Evolutionary conservation across 2,888 invertebrate genomes (phyloP).

Genomic region (Melanostoma mellinum): DNA sequence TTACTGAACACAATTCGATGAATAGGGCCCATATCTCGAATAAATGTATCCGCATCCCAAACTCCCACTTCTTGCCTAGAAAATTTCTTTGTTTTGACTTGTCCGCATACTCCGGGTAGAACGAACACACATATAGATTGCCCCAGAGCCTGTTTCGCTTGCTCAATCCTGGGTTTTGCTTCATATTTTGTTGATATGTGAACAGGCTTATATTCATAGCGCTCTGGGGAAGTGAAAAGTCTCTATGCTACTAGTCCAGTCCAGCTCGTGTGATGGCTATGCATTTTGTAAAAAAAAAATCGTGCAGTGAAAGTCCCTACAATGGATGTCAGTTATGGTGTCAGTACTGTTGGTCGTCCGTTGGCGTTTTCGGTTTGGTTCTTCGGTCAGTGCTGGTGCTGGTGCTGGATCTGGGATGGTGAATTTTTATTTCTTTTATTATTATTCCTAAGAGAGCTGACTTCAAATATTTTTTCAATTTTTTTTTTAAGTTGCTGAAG

Average conservation of each 20-base stretch:
- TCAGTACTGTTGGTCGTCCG: slow-evolving; percentile 19
- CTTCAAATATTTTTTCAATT: slow-evolving; percentile 56
- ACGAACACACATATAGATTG: slow-evolving; percentile 25
- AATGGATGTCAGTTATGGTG: slow-evolving; percentile 35
- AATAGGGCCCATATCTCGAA: slow-evolving; percentile 36
- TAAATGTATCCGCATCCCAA: slow-evolving; percentile 24
- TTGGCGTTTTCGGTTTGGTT: background rate
- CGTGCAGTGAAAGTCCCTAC: slow-evolving; percentile 46
- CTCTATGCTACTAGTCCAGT: slow-evolving; percentile 9
- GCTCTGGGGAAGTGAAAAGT: slow-evolving; percentile 46
- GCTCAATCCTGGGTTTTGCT: background rate
- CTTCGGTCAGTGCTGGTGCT: slow-evolving; percentile 2
- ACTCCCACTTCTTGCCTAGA: slow-evolving; percentile 28
- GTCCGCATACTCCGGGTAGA: background rate
- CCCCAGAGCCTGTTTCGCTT: slow-evolving; percentile 46
- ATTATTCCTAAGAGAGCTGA: slow-evolving; percentile 63
- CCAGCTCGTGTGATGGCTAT: slow-evolving; percentile 18
- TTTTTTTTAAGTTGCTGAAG: slow-evolving; percentile 6
- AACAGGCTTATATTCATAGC: slow-evolving; percentile 61
- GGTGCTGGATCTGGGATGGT: slow-evolving; percentile 16
- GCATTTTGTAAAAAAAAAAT: background rate
- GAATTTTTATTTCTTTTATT: slow-evolving; percentile 36
- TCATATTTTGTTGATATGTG: slow-evolving; percentile 52
- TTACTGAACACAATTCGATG: slow-evolving; percentile 28
- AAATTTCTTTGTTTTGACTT: slow-evolving; percentile 25